Evolutionary conservation across 2,113 vertebrate genomes (phyloP), one percentile per base, ranked within the genome.

Genomic region (Dolichallabes microphthalmus): DNA sequence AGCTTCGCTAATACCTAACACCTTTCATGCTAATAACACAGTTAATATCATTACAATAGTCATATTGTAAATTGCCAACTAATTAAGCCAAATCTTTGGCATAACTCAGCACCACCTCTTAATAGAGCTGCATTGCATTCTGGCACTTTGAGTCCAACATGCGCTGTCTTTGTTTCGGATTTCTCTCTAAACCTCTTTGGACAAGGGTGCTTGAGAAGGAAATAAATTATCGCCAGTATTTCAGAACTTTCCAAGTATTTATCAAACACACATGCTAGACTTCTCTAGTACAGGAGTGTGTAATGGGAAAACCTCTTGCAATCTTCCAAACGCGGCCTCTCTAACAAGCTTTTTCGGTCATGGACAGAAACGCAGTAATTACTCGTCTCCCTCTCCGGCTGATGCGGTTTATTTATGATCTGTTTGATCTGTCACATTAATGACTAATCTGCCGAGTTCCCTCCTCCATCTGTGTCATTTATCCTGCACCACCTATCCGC

Each of bases 341-440:
- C 32, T 75, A 86, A 88, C 77, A 84, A 84, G 82, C 55, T 86
- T 88, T 84, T 86, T 78, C n/a, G 55, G 78, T 84, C 85, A 81
- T 35, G 22, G 75, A 84, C 75, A 55, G 78, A 84, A 71, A 82
- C 27, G 69, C 60, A 80, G 61, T 82, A 88, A 88, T 84, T 76
- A 82, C 84, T 68, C 30, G 19, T n/a, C 74, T 66, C 27, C 45
- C 75, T 88, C 45, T 84, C 82, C 69, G 77, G 52, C 81, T 88
- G 85, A 79, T 86, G 74, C 83, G 55, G 87, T 76, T 86, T 88
- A 88, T 86, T 88, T 85, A 81, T 81, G 87, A 84, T 84, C 74
- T 63, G 82, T 85, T 88, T 74, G 75, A 83, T 88, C 79, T 76
- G 75, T 80, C 85, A 85, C 83, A 82, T 89, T 85, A 87, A 82